Conservation (phyloP, 2,888 invertebrate species). For the Diarsia brunnea region DNA sequence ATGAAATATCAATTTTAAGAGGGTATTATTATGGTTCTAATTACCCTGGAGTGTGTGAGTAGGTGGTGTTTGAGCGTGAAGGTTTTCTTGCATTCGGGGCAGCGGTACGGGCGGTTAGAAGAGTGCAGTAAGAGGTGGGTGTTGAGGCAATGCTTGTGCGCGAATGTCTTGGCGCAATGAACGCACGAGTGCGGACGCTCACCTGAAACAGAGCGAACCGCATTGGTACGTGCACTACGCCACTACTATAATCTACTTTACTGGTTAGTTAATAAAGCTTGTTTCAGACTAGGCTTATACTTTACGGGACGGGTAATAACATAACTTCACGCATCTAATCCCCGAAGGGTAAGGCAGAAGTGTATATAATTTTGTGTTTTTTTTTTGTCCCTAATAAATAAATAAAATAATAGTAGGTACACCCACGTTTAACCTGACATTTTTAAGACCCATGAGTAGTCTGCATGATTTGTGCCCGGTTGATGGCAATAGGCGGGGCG, state of each 20-base stretch:
- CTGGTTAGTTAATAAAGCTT: neutral
- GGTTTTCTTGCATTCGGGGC: constrained; percentile 95
- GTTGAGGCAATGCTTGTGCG: constrained; percentile 95
- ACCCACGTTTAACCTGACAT: too few relatives aligned
- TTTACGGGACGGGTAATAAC: neutral
- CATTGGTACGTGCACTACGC: constrained; percentile 65
- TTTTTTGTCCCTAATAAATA: too few relatives aligned
- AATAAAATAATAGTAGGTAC: too few relatives aligned
- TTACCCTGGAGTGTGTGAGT: constrained; percentile 94
- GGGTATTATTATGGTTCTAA: constrained; percentile 36
- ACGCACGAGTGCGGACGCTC: constrained; percentile 93
- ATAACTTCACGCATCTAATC: too few relatives aligned
- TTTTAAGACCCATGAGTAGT: too few relatives aligned
- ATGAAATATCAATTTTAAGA: constrained; percentile 68
- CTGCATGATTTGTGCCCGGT: too few relatives aligned
- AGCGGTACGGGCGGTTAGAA: constrained; percentile 94
- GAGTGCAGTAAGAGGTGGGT: constrained; percentile 95
- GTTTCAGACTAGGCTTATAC: neutral
- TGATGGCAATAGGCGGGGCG: too few relatives aligned
- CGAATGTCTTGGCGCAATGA: constrained; percentile 94
- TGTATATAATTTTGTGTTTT: too few relatives aligned
- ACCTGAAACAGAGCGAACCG: constrained; percentile 85
- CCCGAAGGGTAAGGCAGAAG: too few relatives aligned
- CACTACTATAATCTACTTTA: constrained; percentile 1
- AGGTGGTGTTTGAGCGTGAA: constrained; percentile 95